Percentiles rank a stretch among this genome's conserved stretches.
These are phyloP conservation scores for Orthosia cruda DNA, from an alignment of 2,888 invertebrate genomes.

Conservation along the genomic window DNA sequence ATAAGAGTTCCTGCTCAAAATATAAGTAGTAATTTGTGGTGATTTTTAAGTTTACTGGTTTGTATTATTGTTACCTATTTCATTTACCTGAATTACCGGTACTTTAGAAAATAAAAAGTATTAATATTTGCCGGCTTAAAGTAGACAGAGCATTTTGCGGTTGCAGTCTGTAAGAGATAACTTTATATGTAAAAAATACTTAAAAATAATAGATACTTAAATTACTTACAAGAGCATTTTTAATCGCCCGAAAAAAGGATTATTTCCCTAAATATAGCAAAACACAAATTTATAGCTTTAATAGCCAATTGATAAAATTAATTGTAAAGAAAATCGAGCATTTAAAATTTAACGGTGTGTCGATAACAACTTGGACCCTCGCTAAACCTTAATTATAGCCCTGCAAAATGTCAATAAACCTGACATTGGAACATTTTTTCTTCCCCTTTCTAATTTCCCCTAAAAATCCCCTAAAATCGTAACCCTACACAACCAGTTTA, in stretches of 20 bases:
- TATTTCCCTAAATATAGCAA: conserved; percentile 26
- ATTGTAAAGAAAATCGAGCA: conserved; percentile 82
- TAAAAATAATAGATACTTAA: neutral
- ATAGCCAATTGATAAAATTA: conserved; percentile 77
- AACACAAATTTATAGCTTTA: conserved; percentile 70
- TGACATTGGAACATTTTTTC: conserved; percentile 87
- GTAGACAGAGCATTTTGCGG: neutral
- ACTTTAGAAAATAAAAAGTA: neutral
- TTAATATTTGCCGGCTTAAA: neutral
- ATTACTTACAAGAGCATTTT: conserved; percentile 22
- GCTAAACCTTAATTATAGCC: conserved; percentile 89
- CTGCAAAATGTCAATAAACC: conserved; percentile 90
- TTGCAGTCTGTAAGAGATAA: no score
- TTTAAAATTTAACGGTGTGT: conserved; percentile 86
- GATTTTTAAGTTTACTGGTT: neutral
- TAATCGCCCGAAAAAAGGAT: conserved; percentile 10
- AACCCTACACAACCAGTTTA: conserved; percentile 78
- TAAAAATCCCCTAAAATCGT: conserved; percentile 90
- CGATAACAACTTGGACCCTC: conserved; percentile 82
- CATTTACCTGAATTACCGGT: neutral
- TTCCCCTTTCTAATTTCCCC: conserved; percentile 90
- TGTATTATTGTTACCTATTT: no score
- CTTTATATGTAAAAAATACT: neutral
- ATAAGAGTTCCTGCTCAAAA: neutral
- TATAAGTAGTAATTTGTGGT: neutral